phyloP scores from a whole-genome alignment of 2,113 vertebrate species.

The Climacteris rufus region DNA sequence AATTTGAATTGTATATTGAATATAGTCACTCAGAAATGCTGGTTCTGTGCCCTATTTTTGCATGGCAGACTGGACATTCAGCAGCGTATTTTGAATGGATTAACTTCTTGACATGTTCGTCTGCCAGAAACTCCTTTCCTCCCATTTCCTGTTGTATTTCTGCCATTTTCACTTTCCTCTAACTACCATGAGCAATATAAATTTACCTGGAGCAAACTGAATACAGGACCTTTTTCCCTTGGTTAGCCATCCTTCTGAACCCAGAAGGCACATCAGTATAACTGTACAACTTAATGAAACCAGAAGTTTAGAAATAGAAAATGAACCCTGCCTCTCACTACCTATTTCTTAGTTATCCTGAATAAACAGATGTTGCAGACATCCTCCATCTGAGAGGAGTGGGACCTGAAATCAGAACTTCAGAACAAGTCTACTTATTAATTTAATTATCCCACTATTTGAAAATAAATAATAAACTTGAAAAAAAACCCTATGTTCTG shows the following conservation, averaged over 20 bases:
- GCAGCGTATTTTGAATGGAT: not conserved
- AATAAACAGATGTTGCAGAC: not conserved
- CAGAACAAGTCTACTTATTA: not conserved
- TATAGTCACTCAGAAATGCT: not conserved
- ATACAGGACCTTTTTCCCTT: not conserved
- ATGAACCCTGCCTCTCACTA: not conserved
- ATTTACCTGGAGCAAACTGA: not conserved
- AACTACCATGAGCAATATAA: accelerated
- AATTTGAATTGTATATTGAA: not conserved
- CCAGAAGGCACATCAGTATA: not conserved
- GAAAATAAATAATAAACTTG: not conserved
- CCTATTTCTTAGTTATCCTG: not conserved
- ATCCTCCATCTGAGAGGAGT: not conserved
- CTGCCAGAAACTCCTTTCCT: not conserved
- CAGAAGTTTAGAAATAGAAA: not conserved
- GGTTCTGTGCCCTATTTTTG: not conserved
- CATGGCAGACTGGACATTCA: not conserved
- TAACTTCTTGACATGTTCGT: not conserved
- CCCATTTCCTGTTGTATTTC: not conserved
- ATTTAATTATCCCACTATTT: not conserved
- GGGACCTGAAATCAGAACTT: not conserved
- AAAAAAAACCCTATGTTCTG: not conserved
- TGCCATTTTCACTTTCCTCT: not conserved
- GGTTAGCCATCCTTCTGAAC: not conserved
- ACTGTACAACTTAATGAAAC: not conserved